Base-by-base conservation (phyloP, 2,797 vertebrate species). In the Parambassis ranga region DNA sequence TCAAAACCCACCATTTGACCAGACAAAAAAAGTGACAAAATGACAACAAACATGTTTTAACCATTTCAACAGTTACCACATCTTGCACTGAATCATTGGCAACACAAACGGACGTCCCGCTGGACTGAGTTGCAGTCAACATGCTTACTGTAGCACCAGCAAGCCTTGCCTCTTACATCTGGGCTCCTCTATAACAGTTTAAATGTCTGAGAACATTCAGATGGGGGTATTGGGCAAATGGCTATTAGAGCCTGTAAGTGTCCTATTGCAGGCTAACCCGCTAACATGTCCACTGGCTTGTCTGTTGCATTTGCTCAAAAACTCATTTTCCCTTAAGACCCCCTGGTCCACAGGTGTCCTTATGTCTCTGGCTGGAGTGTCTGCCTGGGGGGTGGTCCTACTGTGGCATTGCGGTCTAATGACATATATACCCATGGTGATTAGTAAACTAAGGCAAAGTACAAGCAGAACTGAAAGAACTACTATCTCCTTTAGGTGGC, bases 171-270 rank as follows among this genome's bases (percentile, higher is more conserved):
- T 27, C 5, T 20, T 13, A 13, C 1, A 31, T 19, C 6, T 5
- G 8, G 19, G 36, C 7, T 23, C 23, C 26, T 43, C 15, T 36
- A 8, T 9, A 22, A 0, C 33, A 3, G 20, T 27, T 15, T 0
- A 1, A 16, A 23, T 13, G 30, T n/a, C 9, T n/a, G 20, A 9
- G 13, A 8, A 8, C 10, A 16, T 10, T 90, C 75, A 92, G 62
- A 92, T 87, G 3, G 92, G 91, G 6, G 80, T 91, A 81, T 93
- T 93, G 30, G 91, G 90, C 16, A 93, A 77, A 71, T 91, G 88
- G 1, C 90, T 90, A 3, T 90, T 92, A 2, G 88, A 90, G n/a
- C 71, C 78, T 6, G 73, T 79, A 2, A 80, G 53, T 0, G 75
- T 55, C 2, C 84, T 77, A 0, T 89, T 90, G 59, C 79, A 76